Evolutionary conservation across 2,888 invertebrate genomes (phyloP).

Genomic region (Hypena proboscidalis): DNA sequence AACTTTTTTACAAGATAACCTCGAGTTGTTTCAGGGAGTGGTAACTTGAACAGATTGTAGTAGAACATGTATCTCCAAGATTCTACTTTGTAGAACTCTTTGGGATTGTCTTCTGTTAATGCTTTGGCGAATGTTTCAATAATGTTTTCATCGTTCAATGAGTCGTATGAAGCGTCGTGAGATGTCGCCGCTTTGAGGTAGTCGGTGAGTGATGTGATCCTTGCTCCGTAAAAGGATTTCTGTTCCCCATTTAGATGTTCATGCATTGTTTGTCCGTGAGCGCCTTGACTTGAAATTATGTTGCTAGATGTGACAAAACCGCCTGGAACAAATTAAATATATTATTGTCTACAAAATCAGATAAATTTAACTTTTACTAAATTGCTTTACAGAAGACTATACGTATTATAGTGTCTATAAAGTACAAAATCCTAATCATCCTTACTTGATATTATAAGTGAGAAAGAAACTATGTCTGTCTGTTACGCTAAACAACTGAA

Average conservation of each 20-base stretch:
- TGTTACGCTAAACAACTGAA: too few relatives aligned
- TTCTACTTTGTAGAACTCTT: constrained; percentile 88
- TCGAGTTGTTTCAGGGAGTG: constrained; percentile 82
- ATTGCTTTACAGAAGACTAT: neutral
- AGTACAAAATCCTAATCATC: neutral
- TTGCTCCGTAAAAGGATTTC: constrained; percentile 86
- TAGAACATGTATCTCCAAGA: constrained; percentile 88
- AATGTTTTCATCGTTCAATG: constrained; percentile 83
- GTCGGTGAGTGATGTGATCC: constrained; percentile 86
- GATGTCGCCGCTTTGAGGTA: constrained; percentile 81
- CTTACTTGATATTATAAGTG: too few relatives aligned
- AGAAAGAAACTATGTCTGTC: too few relatives aligned
- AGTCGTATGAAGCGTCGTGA: constrained; percentile 67
- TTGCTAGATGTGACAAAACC: constrained; percentile 90
- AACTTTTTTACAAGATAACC: constrained; percentile 88
- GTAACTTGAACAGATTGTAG: constrained; percentile 86
- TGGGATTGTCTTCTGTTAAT: constrained; percentile 85
- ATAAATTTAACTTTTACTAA: too few relatives aligned
- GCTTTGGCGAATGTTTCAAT: constrained; percentile 87
- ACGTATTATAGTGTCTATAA: neutral
- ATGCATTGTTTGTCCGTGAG: constrained; percentile 87
- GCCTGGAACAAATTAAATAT: constrained; percentile 80
- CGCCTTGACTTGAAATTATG: constrained; percentile 87
- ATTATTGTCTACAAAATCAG: too few relatives aligned
- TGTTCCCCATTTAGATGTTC: constrained; percentile 87